Base-by-base conservation (phyloP, 30 jellyfish, hydroid and myxozoan genomes). In the Hydractinia echinata region DNA sequence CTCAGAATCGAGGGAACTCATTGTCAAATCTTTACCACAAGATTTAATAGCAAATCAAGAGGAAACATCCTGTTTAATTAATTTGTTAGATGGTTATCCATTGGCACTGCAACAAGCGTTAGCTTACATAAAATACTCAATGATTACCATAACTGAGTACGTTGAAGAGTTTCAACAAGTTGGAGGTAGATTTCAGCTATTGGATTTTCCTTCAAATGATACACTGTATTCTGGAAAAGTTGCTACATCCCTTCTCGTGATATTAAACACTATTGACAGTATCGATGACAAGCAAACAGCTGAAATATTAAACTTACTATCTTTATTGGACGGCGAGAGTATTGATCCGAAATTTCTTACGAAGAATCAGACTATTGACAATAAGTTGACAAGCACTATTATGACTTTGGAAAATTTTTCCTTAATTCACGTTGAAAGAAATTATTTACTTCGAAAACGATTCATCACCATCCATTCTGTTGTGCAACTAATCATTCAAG, bases 61-160 rank as follows among this genome's bases (percentile, higher is more conserved):
- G 8, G 87, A 76, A 9, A 88, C 87, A 6, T 51, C 68, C n/a
- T n/a, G 50, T 54, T 67, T 76, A n/a, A 79, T 79, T n/a, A 48
- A 51, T 4, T 58, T 21, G 67, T 71, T 85, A 84, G 84, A 79
- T 4, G 72, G 94, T 72, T 85, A 76, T 51, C 94, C 94, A 1
- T 76, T 85, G 4, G 94, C 88, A 8, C 51, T 85, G 53, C 94
- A 85, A 69, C 94, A 85, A 62, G 94, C 88, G n/a, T 48, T 85
- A 21, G 74, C 74, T 13, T 64, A 64, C 74, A 64, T 64, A 3
- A 64, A 64, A 13, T 64, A 64, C 16, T n/a, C 19, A 7, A 64
- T 64, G 74, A 64, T 64, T 6, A 64, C 74, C 19, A 64, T 64
- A 7, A 51, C 19, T 3, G 84, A 85, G 52, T 85, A 85, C 66